Evolutionary conservation across 2,888 invertebrate species (phyloP).

Genomic region (Noctua fimbriata): DNA sequence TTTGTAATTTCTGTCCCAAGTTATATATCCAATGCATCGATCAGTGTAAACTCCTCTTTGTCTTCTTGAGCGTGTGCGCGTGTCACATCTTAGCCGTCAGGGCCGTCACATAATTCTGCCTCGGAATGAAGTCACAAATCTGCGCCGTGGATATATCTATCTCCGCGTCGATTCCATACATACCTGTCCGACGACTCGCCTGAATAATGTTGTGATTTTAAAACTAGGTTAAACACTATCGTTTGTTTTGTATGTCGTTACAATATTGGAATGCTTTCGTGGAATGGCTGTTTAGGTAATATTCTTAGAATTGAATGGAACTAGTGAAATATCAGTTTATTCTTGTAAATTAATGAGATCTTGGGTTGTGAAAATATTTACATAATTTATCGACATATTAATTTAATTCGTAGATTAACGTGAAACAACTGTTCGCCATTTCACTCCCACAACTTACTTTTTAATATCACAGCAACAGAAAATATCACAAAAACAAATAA

Average conservation of each 20-base stretch:
- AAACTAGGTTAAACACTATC: conserved; percentile 66
- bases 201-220: conserved; percentile 69
- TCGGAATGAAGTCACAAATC: conserved; percentile 87
- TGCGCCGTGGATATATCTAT: conserved; percentile 74
- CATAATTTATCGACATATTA: not conserved
- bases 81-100: conserved; percentile 81
- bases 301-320: not conserved
- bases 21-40: not conserved
- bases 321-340: not conserved
- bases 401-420: not conserved
- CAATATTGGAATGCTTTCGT: conserved; percentile 43
- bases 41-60: conserved; percentile 68
- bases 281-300: conserved; percentile 1
- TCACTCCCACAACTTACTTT: not conserved
- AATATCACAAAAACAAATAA: not conserved
- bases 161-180: conserved; percentile 71
- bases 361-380: not conserved
- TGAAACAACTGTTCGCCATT: not conserved
- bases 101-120: conserved; percentile 82
- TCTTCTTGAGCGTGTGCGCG: conserved; percentile 72
- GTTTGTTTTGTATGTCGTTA: conserved; percentile 57
- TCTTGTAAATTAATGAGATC: not conserved
- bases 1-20: not conserved
- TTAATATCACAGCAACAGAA: not conserved
- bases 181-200: conserved; percentile 62